Conservation (phyloP, 2,113 vertebrate species). For the Cyanistes caeruleus region DNA sequence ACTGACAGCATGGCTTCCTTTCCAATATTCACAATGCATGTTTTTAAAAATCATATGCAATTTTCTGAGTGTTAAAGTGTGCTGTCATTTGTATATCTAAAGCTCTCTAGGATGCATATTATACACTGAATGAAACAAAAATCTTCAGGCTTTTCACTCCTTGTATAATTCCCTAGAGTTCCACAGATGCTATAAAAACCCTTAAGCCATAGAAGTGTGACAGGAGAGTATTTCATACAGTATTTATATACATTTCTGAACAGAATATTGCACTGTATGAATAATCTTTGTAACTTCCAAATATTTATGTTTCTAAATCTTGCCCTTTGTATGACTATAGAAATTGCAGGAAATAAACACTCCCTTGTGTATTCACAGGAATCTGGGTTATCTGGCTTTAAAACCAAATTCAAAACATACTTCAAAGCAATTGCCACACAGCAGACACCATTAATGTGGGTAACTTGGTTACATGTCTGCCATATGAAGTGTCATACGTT, state of each 20-base stretch:
- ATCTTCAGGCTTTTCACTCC: background rate
- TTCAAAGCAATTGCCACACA: background rate
- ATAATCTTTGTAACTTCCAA: conserved; percentile 9
- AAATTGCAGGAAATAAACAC: conserved; percentile 23
- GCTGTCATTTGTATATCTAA: conserved; percentile 20
- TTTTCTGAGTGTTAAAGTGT: background rate
- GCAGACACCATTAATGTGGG: background rate
- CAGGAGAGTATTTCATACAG: conserved; percentile 8
- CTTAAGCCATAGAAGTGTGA: background rate
- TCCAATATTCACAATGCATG: background rate
- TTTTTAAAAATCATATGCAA: background rate
- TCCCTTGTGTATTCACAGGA: conserved; percentile 11
- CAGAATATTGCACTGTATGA: conserved; percentile 10
- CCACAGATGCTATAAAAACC: conserved; percentile 7
- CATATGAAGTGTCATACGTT: background rate
- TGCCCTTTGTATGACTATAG: conserved; percentile 33
- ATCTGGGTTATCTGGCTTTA: conserved; percentile 2
- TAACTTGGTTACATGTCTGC: background rate
- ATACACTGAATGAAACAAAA: conserved; percentile 20
- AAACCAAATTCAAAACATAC: conserved; percentile 1
- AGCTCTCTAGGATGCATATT: background rate
- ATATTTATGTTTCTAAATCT: conserved; percentile 41
- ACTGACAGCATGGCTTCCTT: background rate
- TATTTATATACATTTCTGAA: conserved; percentile 1
- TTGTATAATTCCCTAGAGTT: conserved; percentile 1